Conservation (phyloP, 2,888 invertebrate species). For the Stenchaetothrips biformis region DNA sequence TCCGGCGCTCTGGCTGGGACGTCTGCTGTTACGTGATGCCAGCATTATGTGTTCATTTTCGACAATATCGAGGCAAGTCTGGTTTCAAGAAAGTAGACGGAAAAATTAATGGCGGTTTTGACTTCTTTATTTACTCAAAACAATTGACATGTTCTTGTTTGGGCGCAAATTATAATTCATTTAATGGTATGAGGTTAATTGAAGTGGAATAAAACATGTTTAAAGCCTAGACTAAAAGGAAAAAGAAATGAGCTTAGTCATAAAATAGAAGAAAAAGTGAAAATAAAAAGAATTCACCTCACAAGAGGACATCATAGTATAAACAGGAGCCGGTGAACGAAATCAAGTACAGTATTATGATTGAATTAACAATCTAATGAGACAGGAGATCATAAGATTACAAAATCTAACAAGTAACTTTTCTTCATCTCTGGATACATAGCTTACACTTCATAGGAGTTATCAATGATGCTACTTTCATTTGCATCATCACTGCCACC, state of each 20-base stretch:
- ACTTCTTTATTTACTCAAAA: neutral
- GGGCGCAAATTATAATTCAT: neutral
- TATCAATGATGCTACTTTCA: conserved; percentile 15
- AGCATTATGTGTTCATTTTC: too few relatives aligned
- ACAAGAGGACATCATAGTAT: neutral
- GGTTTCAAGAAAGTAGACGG: too few relatives aligned
- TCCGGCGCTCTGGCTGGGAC: too few relatives aligned
- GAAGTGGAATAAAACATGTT: neutral
- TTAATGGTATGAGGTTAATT: neutral
- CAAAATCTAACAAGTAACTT: neutral
- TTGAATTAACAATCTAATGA: neutral
- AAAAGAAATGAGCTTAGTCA: neutral
- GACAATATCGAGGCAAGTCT: too few relatives aligned
- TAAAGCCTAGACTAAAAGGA: neutral
- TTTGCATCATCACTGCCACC: neutral
- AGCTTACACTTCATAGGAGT: conserved; percentile 14
- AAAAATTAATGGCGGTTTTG: neutral
- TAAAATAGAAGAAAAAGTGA: neutral
- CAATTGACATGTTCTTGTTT: neutral
- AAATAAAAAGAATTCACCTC: neutral
- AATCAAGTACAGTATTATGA: neutral
- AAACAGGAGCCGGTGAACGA: neutral
- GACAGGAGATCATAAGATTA: neutral
- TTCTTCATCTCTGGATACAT: neutral
- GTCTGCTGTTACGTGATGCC: too few relatives aligned